Base-by-base conservation (phyloP, 2,888 invertebrate species). In the Rhamnusium bicolor region DNA sequence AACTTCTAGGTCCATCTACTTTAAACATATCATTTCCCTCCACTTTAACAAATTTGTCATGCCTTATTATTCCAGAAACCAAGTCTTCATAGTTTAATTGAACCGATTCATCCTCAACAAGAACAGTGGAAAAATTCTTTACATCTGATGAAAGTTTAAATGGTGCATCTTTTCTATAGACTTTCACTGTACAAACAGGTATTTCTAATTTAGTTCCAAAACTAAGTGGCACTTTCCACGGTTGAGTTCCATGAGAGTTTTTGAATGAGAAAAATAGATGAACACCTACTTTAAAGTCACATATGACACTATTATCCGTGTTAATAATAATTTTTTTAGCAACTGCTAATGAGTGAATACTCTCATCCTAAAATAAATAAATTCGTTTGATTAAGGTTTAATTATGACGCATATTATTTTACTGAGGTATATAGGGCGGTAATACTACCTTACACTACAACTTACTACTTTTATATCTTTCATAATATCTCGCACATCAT, bases 41-140 rank as follows among this genome's bases (percentile, higher is more conserved):
- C 47, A 81, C 72, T 74, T 76, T 72, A 16, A 80, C 67, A 71
- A 80, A 79, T 49, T 76, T 79, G 29, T 75, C 80, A 72, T 79
- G 78, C 10, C 70, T 69, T 7, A 74, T 29, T 47, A 80, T 24
- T 8, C 80, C 81, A 49, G 58, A 69, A 12, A 80, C 68, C 3
- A 77, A 71, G 10, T 79, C 75, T 24, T 49, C 21, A 1, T 61
- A 27, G n/a, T 70, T 69, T 4, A 79, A 71, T 68, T 66, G 14
- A 29, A 74, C 71, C 32, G 73, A 68, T 60, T 74, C 73, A 61
- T 81, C 69, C 27, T 80, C 77, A 27, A 68, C 75, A 60, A 75
- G 74, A 19, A 73, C 74, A 76, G 71, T 68, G 1, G 54, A 7
- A 19, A 60, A 71, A 46, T 19, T 61, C 16, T 32, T 51, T 8